These are phyloP conservation scores for Gouania willdenowi DNA, from an alignment of 2,797 vertebrate species.

Conservation along the genomic window DNA sequence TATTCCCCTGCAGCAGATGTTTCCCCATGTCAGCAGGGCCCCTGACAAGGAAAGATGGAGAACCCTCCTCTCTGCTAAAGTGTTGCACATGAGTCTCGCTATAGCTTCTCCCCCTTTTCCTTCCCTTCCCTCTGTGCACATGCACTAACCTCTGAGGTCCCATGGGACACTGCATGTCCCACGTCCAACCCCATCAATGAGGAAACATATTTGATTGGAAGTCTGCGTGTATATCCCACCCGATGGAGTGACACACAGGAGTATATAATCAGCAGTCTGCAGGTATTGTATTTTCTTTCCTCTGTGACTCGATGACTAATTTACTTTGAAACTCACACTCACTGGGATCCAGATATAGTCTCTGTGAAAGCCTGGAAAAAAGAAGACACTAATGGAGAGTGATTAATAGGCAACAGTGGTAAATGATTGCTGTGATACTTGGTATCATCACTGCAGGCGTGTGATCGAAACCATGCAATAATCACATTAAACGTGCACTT, in stretches of 20 bases:
- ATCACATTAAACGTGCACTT: no score
- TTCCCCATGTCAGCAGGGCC: conserved; percentile 71
- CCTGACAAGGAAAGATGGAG: conserved; percentile 68
- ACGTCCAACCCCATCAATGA: conserved; percentile 27
- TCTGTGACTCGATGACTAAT: conserved; percentile 47
- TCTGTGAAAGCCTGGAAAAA: conserved; percentile 37
- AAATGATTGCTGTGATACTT: conserved; percentile 57
- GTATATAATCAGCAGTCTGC: conserved; percentile 36
- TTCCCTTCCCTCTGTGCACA: conserved; percentile 22
- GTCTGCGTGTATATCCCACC: conserved; percentile 3
- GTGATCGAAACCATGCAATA: no score
- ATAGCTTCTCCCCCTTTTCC: no score
- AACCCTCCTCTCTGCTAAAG: conserved; percentile 62
- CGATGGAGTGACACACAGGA: conserved; percentile 28
- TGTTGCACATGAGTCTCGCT: conserved; percentile 60
- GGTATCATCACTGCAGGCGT: conserved; percentile 48
- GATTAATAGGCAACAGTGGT: conserved; percentile 61
- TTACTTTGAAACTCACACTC: conserved; percentile 43
- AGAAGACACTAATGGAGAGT: conserved; percentile 62
- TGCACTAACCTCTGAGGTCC: conserved; percentile 14
- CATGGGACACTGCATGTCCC: conserved; percentile 15
- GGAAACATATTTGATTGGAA: conserved; percentile 51
- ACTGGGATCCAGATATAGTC: conserved; percentile 42
- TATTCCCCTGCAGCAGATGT: conserved; percentile 78
- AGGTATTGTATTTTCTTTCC: no score